Evolutionary conservation across 2,113 vertebrate genomes (phyloP).

Genomic region (Rhinolophus sinicus): DNA sequence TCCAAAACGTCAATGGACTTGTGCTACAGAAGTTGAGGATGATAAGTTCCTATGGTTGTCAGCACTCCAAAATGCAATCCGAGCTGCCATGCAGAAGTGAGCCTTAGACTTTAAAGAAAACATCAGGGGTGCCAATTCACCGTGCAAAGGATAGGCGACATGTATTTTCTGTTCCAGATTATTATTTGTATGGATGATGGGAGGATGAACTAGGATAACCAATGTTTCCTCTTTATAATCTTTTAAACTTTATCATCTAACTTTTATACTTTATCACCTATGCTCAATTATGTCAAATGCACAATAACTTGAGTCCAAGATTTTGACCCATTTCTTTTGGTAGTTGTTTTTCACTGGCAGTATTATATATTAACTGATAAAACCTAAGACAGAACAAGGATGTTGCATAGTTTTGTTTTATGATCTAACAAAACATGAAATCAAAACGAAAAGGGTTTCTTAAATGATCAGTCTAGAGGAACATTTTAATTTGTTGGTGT

Average conservation of each 20-base stretch:
- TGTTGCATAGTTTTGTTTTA: slow-evolving; percentile 7
- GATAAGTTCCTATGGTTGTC: slow-evolving; percentile 86
- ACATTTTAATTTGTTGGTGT: slow-evolving; percentile 30
- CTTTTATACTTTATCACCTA: background rate
- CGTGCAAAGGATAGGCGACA: background rate
- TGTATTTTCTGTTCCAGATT: background rate
- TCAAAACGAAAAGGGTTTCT: slow-evolving; percentile 16
- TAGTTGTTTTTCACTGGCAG: background rate
- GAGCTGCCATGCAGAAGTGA: slow-evolving; percentile 72
- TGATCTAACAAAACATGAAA: slow-evolving; percentile 42
- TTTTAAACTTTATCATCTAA: background rate
- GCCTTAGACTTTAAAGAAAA: background rate
- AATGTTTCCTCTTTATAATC: background rate
- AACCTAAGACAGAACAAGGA: slow-evolving; percentile 1
- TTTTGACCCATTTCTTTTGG: slow-evolving; percentile 14
- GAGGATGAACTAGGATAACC: background rate
- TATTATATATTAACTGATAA: slow-evolving; percentile 31
- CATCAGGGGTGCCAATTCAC: background rate
- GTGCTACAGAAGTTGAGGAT: slow-evolving; percentile 83
- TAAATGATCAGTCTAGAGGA: slow-evolving; percentile 44
- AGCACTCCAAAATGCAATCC: slow-evolving; percentile 79
- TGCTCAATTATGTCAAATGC: background rate
- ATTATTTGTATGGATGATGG: background rate
- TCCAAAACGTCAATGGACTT: slow-evolving; percentile 86
- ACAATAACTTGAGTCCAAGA: background rate